These are phyloP conservation scores for Tenebrio molitor DNA, from an alignment of 1,140 invertebrate species.

Conservation along the genomic window DNA sequence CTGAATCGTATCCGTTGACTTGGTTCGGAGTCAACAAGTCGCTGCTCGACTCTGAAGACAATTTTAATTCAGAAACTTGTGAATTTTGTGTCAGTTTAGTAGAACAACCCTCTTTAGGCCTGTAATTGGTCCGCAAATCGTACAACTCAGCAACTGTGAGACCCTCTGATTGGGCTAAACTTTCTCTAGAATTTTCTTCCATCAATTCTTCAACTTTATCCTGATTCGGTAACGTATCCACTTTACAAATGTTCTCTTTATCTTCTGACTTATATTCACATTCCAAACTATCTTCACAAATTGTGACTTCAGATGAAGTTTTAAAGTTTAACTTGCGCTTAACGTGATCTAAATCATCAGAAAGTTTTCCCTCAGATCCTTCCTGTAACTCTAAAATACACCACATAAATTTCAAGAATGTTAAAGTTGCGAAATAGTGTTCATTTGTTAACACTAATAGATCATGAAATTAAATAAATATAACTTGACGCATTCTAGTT, in stretches of 20 bases:
- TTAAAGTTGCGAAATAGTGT: no score
- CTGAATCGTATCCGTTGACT: no score
- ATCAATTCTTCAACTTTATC: not conserved
- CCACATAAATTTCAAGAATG: no score
- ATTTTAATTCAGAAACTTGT: not conserved
- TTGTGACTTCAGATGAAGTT: slow-evolving; percentile 24
- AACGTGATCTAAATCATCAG: not conserved
- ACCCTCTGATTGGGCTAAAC: not conserved
- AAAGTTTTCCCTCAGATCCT: not conserved
- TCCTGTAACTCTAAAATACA: not conserved
- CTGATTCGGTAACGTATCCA: not conserved
- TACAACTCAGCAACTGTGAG: slow-evolving; percentile 63
- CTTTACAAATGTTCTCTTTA: not conserved
- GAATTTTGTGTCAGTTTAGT: slow-evolving; percentile 51
- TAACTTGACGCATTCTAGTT: no score
- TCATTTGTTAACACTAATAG: no score
- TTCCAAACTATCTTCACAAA: slow-evolving; percentile 38
- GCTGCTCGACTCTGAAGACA: no score
- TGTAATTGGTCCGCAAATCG: slow-evolving; percentile 65
- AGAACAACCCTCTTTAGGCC: slow-evolving; percentile 68
- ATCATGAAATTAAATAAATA: no score
- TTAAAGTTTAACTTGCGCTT: slow-evolving; percentile 42
- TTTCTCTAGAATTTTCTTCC: not conserved
- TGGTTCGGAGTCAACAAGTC: no score
- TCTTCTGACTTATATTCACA: slow-evolving; percentile 13